phyloP scores from a whole-genome alignment of 2,888 invertebrate species.

The Diplazon laetatorius region DNA sequence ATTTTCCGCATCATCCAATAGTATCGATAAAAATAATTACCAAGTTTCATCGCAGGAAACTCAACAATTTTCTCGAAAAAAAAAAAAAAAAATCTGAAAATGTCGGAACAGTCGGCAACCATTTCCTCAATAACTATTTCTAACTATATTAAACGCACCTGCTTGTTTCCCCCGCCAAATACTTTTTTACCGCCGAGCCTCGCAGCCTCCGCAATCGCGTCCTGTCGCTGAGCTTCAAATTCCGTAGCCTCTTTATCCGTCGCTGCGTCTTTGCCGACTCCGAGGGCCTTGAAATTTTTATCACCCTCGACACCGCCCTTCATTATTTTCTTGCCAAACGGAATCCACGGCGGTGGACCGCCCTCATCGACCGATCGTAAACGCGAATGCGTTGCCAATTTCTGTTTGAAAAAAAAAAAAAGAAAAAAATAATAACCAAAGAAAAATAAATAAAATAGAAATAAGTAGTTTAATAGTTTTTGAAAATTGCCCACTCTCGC shows the following conservation, averaged over 20 bases:
- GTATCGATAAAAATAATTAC: too few relatives aligned
- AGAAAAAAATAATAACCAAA: not conserved
- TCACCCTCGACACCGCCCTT: slow-evolving; percentile 84
- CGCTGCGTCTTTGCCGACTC: slow-evolving; percentile 85
- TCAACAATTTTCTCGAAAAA: not conserved
- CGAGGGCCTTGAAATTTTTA: slow-evolving; percentile 89
- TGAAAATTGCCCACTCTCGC: too few relatives aligned
- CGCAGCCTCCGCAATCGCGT: slow-evolving; percentile 94
- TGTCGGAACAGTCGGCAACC: too few relatives aligned
- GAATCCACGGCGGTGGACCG: slow-evolving; percentile 95
- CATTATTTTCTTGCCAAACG: slow-evolving; percentile 92
- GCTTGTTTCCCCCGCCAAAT: slow-evolving; percentile 84
- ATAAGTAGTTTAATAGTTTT: too few relatives aligned
- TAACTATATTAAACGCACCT: slow-evolving; percentile 69
- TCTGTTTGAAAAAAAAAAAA: slow-evolving; percentile 69
- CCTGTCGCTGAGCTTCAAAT: slow-evolving; percentile 94
- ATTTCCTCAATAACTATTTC: not conserved
- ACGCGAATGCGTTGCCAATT: slow-evolving; percentile 79
- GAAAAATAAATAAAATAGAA: too few relatives aligned
- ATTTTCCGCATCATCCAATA: too few relatives aligned
- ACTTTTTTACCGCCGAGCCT: slow-evolving; percentile 85
- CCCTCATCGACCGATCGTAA: slow-evolving; percentile 87
- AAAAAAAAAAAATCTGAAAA: too few relatives aligned
- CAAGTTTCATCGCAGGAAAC: too few relatives aligned
- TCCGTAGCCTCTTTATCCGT: slow-evolving; percentile 89